These are phyloP conservation scores for Oreohelix idahoensis DNA, from an alignment of 1,140 invertebrate species.

Conservation along the genomic window DNA sequence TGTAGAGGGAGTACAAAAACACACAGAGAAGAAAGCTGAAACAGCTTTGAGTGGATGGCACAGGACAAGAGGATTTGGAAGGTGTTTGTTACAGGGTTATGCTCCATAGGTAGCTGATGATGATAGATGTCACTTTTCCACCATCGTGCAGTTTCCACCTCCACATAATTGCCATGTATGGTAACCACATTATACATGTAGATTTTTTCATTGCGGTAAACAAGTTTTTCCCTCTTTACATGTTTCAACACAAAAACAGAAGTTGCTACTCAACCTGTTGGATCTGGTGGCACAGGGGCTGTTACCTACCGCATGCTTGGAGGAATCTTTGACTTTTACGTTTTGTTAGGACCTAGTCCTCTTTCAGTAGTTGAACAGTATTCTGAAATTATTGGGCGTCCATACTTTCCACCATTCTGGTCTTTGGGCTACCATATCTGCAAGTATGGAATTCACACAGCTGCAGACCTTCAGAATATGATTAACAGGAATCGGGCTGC, in stretches of 20 bases:
- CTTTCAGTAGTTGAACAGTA: slow-evolving; percentile 85
- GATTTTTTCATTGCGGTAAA: background rate
- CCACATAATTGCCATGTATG: no score
- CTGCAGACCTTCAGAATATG: slow-evolving; percentile 51
- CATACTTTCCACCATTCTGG: slow-evolving; percentile 66
- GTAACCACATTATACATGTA: no score
- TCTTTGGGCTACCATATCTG: slow-evolving; percentile 63
- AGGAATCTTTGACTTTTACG: slow-evolving; percentile 68
- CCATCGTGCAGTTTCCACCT: no score
- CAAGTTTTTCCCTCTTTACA: background rate
- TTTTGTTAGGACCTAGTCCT: slow-evolving; percentile 74
- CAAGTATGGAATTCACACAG: slow-evolving; percentile 57
- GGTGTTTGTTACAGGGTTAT: no score
- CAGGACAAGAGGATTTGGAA: no score
- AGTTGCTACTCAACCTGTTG: slow-evolving; percentile 25
- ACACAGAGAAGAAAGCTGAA: no score
- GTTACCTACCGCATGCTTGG: slow-evolving; percentile 33
- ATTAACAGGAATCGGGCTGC: slow-evolving; percentile 56
- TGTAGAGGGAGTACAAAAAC: no score
- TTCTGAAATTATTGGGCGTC: slow-evolving; percentile 73
- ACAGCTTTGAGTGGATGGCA: no score
- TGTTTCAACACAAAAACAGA: slow-evolving; percentile 8
- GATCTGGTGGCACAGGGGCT: background rate
- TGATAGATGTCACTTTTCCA: no score
- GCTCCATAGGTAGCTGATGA: no score